A percentile compares a stretch with the other conserved stretches of the same genome.
Evolutionary conservation across 2,113 vertebrate species (phyloP).

Genomic region (Tragelaphus scriptus): DNA sequence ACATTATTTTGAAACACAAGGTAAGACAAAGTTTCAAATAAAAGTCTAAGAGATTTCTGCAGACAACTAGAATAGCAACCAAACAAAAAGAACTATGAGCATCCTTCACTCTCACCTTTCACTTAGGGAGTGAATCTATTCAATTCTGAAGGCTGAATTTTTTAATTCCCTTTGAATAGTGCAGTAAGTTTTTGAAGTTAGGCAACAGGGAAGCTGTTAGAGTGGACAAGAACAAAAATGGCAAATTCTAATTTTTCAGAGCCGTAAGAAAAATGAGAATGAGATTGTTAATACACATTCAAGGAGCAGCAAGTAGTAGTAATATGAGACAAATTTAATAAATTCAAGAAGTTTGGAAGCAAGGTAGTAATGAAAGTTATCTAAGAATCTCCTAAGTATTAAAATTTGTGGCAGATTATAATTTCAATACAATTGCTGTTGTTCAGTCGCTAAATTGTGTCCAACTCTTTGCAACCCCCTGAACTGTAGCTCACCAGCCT

Average conservation of each 20-base stretch:
- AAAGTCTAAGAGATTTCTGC: neutral
- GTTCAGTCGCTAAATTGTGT: neutral
- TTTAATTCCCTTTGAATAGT: constrained; percentile 20
- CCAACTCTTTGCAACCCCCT: neutral
- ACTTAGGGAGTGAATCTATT: neutral
- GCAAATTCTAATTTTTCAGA: neutral
- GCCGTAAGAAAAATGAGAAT: neutral
- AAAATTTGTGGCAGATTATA: neutral
- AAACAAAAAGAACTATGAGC: neutral
- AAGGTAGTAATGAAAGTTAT: neutral
- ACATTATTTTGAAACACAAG: neutral
- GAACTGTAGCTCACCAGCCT: neutral
- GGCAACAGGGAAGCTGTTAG: neutral
- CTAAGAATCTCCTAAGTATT: neutral
- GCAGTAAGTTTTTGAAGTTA: constrained; percentile 14
- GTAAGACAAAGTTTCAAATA: neutral
- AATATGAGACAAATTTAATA: neutral
- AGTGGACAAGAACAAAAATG: neutral
- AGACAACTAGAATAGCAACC: neutral
- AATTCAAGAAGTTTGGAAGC: neutral
- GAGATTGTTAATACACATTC: neutral
- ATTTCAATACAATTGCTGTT: neutral
- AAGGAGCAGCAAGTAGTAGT: neutral
- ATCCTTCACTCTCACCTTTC: neutral
- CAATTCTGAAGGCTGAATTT: neutral